These are phyloP conservation scores for Nycticryphes semicollaris DNA, from an alignment of 2,113 vertebrate genomes.

Conservation along the genomic window DNA sequence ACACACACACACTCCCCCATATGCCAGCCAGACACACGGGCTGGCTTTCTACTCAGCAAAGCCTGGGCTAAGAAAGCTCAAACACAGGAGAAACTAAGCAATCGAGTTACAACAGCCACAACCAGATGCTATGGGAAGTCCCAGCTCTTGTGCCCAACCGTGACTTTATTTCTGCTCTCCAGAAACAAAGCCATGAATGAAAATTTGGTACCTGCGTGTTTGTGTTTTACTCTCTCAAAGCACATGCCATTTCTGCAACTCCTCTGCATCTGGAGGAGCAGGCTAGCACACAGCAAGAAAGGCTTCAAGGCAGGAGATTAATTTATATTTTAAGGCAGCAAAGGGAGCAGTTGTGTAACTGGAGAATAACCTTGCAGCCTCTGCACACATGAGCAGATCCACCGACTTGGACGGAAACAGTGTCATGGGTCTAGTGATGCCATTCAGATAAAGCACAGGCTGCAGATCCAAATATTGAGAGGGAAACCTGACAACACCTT, in stretches of 20 bases:
- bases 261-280: not conserved
- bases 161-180: not conserved
- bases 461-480: not conserved
- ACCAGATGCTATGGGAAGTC: no score
- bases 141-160: not conserved
- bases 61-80: not conserved
- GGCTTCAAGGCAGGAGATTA: not conserved
- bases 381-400: not conserved
- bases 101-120: not conserved
- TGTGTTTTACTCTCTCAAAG: not conserved
- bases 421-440: no score
- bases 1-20: no score
- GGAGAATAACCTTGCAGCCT: not conserved
- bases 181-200: not conserved
- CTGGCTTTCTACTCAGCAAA: not conserved
- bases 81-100: not conserved
- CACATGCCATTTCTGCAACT: not conserved
- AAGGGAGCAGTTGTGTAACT: not conserved
- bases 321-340: not conserved
- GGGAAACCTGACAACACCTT: not conserved
- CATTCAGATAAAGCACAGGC: not conserved
- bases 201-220: not conserved
- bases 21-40: fast-evolving
- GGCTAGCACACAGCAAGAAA: not conserved
- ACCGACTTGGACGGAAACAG: not conserved